Conservation (phyloP, 2,113 vertebrate species). For the Caranx melampygus region DNA sequence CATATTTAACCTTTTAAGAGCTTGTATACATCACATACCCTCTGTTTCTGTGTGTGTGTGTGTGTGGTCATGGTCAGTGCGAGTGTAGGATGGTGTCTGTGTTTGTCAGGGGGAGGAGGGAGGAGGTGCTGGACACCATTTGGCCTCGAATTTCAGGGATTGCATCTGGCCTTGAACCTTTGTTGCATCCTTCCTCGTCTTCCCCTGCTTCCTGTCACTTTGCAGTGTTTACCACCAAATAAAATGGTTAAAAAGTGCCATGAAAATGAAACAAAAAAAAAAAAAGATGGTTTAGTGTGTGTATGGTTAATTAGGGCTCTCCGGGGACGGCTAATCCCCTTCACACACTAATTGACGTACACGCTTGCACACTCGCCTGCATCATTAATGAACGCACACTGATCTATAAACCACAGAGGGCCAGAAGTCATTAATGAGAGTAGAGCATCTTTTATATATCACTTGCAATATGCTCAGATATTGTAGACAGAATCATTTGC, state of each 20-base stretch:
- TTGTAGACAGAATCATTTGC: conserved; percentile 59
- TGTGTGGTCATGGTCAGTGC: conserved; percentile 53
- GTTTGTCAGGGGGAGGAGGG: conserved; percentile 16
- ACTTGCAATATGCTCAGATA: conserved; percentile 59
- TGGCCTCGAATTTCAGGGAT: conserved; percentile 21
- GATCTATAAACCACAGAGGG: conserved; percentile 75
- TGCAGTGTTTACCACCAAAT: conserved; percentile 15
- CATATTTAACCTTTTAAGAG: conserved; percentile 75
- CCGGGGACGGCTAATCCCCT: conserved; percentile 72
- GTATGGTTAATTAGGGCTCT: conserved; percentile 74
- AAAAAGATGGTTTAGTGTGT: conserved; percentile 22
- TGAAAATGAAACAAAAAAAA: conserved; percentile 17
- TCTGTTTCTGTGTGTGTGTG: conserved; percentile 39
- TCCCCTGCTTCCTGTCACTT: conserved; percentile 7
- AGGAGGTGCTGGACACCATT: conserved; percentile 8
- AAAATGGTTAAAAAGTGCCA: not conserved
- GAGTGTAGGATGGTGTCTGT: conserved; percentile 42
- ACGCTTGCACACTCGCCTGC: conserved; percentile 67
- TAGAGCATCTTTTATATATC: conserved; percentile 69
- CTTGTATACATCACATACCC: conserved; percentile 74
- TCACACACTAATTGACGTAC: conserved; percentile 70
- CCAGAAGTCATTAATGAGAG: conserved; percentile 75
- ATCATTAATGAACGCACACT: conserved; percentile 80
- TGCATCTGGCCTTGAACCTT: conserved; percentile 34
- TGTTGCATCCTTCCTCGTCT: conserved; percentile 5